Percentiles rank a stretch among this genome's conserved stretches.
These are phyloP conservation scores for Syngnathus acus DNA, from an alignment of 2,797 vertebrate species.

Conservation along the genomic window DNA sequence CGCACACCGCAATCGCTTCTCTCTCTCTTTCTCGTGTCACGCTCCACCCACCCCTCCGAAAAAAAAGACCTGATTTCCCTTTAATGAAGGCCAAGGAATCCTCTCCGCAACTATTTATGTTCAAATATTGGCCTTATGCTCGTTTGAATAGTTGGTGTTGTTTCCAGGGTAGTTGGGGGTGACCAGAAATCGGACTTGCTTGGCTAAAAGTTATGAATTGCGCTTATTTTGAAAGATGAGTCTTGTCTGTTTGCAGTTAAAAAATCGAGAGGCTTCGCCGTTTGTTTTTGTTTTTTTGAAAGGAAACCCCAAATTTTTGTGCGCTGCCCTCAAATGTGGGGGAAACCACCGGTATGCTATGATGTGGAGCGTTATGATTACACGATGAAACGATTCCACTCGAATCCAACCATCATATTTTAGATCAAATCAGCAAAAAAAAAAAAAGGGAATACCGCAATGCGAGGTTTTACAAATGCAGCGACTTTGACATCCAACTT, in stretches of 20 bases:
- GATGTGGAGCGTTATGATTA: too few relatives aligned
- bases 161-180: constrained; percentile 44
- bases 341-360: too few relatives aligned
- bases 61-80: constrained; percentile 52
- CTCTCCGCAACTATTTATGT: constrained; percentile 17
- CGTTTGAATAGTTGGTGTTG: constrained; percentile 36
- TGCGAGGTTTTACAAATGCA: too few relatives aligned
- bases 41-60: constrained; percentile 37
- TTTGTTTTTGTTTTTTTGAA: too few relatives aligned
- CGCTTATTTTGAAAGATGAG: background rate
- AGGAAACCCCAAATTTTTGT: too few relatives aligned
- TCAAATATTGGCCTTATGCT: constrained; percentile 61
- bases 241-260: background rate
- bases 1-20: constrained; percentile 53
- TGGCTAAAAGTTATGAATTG: background rate
- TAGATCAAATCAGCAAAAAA: too few relatives aligned
- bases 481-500: too few relatives aligned
- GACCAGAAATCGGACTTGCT: background rate
- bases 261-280: background rate
- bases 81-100: constrained; percentile 58
- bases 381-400: too few relatives aligned
- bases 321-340: too few relatives aligned
- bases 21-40: constrained; percentile 37
- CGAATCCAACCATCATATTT: too few relatives aligned
- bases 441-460: too few relatives aligned